Evolutionary conservation across 2,797 vertebrate species (phyloP).

Genomic region (Trachops cirrhosus): DNA sequence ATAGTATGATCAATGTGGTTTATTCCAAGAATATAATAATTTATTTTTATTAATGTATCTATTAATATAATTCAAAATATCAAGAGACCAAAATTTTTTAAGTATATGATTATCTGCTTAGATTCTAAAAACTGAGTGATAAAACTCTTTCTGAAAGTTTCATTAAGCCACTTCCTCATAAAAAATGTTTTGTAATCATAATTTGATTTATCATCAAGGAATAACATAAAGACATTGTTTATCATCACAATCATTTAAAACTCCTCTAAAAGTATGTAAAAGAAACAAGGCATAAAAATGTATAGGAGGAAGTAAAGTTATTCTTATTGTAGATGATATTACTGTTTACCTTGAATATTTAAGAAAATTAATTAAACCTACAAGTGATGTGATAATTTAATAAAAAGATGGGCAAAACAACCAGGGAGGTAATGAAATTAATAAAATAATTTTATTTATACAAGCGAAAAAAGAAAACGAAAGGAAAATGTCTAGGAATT

Average conservation of each 20-base stretch:
- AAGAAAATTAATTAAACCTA: slow-evolving; percentile 41
- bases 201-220: neutral
- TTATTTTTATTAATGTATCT: neutral
- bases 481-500: neutral
- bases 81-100: neutral
- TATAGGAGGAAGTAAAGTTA: neutral
- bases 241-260: neutral
- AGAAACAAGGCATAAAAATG: neutral
- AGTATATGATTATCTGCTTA: neutral
- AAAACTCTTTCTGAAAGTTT: neutral
- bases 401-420: neutral
- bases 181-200: neutral
- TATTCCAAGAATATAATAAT: neutral
- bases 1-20: neutral
- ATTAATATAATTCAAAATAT: neutral
- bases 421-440: neutral
- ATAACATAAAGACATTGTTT: neutral
- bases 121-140: neutral
- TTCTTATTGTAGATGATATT: neutral
- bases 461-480: neutral
- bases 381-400: neutral
- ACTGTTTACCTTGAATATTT: neutral
- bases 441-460: neutral
- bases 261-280: neutral
- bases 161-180: neutral